A percentile compares a stretch with the other conserved stretches of the same genome.
These are phyloP conservation scores for Laterallus jamaicensis DNA, from an alignment of 2,113 vertebrate genomes.

Conservation along the genomic window DNA sequence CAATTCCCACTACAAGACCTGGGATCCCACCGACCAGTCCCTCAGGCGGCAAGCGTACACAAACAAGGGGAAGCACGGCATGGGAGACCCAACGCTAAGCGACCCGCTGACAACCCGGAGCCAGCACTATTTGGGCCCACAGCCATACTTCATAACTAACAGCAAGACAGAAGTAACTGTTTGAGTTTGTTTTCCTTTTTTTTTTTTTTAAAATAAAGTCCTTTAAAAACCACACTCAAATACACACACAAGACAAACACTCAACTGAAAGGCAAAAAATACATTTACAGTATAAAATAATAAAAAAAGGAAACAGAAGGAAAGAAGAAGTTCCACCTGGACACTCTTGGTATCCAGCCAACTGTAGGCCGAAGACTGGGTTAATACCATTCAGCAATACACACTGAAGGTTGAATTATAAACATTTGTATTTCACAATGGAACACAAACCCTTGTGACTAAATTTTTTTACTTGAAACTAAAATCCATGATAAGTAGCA, in stretches of 20 bases:
- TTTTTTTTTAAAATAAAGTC: not conserved
- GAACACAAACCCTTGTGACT: slow-evolving; percentile 50
- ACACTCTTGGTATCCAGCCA: slow-evolving; percentile 25
- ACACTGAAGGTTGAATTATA: slow-evolving; percentile 70
- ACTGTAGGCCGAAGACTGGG: slow-evolving; percentile 42
- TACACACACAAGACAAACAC: slow-evolving; percentile 28
- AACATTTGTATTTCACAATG: slow-evolving; percentile 70
- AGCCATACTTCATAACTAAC: slow-evolving; percentile 99
- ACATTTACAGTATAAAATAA: not conserved
- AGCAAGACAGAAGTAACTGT: slow-evolving; percentile 99
- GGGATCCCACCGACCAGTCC: slow-evolving; percentile 91
- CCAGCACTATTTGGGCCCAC: slow-evolving; percentile 91
- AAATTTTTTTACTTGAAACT: slow-evolving; percentile 73
- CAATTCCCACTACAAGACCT: slow-evolving; percentile 91
- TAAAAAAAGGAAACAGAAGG: not conserved
- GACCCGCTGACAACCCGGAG: slow-evolving; percentile 87
- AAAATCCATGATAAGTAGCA: slow-evolving; percentile 80
- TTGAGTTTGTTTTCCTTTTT: slow-evolving; percentile 69
- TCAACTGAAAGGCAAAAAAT: slow-evolving; percentile 69
- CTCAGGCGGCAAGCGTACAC: slow-evolving; percentile 88
- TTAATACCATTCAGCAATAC: slow-evolving; percentile 73
- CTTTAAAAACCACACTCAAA: slow-evolving; percentile 52
- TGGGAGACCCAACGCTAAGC: slow-evolving; percentile 81
- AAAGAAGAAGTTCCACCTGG: slow-evolving; percentile 34
- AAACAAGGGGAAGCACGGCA: slow-evolving; percentile 86